Conservation (phyloP, 2,888 invertebrate species). For the Tenthredo notha region DNA sequence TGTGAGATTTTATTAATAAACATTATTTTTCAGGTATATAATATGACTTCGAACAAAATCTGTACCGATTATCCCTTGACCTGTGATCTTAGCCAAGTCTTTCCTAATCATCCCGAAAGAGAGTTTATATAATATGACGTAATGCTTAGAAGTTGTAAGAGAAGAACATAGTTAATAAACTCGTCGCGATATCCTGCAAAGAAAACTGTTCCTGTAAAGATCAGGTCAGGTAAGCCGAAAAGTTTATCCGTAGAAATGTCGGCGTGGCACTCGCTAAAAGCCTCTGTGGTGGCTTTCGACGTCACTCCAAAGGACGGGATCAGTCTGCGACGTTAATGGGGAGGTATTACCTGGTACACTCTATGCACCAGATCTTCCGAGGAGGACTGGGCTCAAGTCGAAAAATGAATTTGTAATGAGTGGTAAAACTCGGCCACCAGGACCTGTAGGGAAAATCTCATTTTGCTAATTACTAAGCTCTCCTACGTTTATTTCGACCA, state of each 20-base stretch:
- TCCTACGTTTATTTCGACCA: neutral
- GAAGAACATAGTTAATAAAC: conserved; percentile 11
- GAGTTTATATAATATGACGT: neutral
- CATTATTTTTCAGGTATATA: neutral
- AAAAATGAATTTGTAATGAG: conserved; percentile 40
- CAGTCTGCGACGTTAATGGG: conserved; percentile 42
- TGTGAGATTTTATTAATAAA: neutral
- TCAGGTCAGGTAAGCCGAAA: conserved; percentile 39
- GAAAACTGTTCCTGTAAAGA: conserved; percentile 9
- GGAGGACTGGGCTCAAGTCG: conserved; percentile 8
- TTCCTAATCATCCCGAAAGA: neutral
- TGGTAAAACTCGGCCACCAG: neutral
- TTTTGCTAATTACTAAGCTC: conserved; percentile 17
- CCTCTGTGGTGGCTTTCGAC: conserved; percentile 53
- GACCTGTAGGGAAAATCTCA: neutral
- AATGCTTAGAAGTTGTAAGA: neutral
- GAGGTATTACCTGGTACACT: conserved; percentile 16
- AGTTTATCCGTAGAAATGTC: conserved; percentile 58
- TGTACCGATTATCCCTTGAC: neutral
- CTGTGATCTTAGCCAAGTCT: neutral
- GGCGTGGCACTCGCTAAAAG: conserved; percentile 57
- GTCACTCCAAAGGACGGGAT: conserved; percentile 44
- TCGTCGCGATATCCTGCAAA: neutral
- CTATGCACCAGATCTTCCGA: conserved; percentile 6
- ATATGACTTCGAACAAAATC: neutral